Evolutionary conservation across 2,888 invertebrate species (phyloP).

Genomic region (Drosophila monieri): DNA sequence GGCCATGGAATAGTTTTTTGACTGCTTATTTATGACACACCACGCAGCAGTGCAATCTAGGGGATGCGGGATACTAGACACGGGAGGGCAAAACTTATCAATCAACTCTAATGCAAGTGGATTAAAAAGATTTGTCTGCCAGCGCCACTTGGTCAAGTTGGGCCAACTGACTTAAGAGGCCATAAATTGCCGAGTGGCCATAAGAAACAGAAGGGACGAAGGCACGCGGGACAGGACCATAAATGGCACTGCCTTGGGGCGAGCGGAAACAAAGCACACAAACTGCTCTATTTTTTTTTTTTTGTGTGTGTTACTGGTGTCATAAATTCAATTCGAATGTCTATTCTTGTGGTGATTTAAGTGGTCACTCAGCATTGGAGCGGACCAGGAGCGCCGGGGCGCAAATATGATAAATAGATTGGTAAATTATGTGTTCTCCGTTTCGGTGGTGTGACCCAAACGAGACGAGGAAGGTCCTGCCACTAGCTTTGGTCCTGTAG

Average conservation of each 20-base stretch:
- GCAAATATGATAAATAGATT: conserved; percentile 79
- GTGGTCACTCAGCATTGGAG: conserved; percentile 64
- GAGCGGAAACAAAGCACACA: conserved; percentile 10
- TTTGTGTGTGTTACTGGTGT: conserved; percentile 53
- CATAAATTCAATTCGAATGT: conserved; percentile 79
- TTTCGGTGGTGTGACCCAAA: conserved; percentile 5
- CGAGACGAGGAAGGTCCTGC: background rate
- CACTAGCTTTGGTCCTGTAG: background rate
- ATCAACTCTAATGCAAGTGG: conserved; percentile 47
- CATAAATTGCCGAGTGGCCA: conserved; percentile 70
- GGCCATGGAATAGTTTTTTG: conserved; percentile 20
- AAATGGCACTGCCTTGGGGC: conserved; percentile 64
- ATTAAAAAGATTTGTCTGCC: conserved; percentile 43
- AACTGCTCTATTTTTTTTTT: background rate
- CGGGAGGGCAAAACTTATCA: conserved; percentile 34
- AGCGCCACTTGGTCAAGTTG: conserved; percentile 38
- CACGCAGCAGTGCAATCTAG: conserved; percentile 20
- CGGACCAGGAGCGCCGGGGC: conserved; percentile 44
- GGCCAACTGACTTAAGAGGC: conserved; percentile 62
- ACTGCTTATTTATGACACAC: conserved; percentile 29
- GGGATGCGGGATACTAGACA: background rate
- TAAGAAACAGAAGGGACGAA: conserved; percentile 52
- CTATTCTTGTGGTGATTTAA: conserved; percentile 77
- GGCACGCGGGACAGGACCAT: conserved; percentile 40
- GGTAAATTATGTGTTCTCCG: conserved; percentile 73